Conservation (phyloP, 2,113 vertebrate genomes). For the Elachura formosa region DNA sequence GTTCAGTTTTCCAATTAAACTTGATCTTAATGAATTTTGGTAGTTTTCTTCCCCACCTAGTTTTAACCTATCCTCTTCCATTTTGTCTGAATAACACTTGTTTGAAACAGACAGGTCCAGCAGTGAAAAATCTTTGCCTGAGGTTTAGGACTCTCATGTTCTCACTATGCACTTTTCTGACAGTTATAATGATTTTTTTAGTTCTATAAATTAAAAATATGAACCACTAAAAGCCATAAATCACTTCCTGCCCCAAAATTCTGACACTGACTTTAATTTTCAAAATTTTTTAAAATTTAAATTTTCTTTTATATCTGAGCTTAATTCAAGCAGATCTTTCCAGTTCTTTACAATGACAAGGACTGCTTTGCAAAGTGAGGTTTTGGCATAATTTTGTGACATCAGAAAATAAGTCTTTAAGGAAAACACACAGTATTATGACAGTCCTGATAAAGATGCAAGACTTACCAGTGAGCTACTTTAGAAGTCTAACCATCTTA, state of each 20-base stretch:
- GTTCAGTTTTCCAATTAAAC: background rate
- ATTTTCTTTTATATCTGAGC: background rate
- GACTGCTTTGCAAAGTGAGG: background rate
- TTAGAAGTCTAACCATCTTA: background rate
- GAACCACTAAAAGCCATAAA: background rate
- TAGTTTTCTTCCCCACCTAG: rapidly evolving
- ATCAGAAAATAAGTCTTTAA: background rate
- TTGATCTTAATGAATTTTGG: background rate
- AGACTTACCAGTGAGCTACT: background rate
- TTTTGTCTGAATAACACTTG: background rate
- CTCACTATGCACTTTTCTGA: background rate
- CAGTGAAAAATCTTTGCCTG: background rate
- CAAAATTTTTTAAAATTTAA: background rate
- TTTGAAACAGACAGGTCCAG: background rate
- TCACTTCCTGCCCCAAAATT: background rate
- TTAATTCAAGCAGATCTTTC: background rate
- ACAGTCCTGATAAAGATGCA: background rate
- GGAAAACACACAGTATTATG: background rate
- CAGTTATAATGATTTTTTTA: background rate
- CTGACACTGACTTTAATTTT: background rate
- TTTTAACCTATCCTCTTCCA: background rate
- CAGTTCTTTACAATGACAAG: background rate
- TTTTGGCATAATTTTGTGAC: background rate
- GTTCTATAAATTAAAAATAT: background rate
- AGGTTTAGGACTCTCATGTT: background rate